phyloP scores from a whole-genome alignment of 2,888 invertebrate genomes.

The Dioctria rufipes region DNA sequence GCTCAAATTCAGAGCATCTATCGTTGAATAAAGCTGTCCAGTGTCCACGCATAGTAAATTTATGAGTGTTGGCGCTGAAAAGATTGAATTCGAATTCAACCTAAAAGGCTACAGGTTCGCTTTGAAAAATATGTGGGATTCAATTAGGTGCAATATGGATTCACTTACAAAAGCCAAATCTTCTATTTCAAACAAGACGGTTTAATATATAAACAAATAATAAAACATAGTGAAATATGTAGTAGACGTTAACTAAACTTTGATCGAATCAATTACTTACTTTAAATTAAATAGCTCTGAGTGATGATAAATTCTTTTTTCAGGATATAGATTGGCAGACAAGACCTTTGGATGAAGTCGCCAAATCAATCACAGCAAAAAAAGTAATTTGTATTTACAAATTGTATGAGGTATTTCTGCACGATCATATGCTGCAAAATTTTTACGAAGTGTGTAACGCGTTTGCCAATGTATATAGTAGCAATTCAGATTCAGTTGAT shows the following conservation, averaged over 20 bases:
- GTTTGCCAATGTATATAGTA: slow-evolving; percentile 61
- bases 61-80: too few relatives aligned
- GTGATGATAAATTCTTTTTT: neutral
- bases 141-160: too few relatives aligned
- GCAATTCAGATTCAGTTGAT: slow-evolving; percentile 61
- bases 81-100: too few relatives aligned
- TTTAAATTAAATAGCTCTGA: neutral
- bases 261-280: neutral
- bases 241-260: neutral
- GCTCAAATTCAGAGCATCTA: too few relatives aligned
- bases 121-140: too few relatives aligned
- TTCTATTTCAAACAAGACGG: too few relatives aligned
- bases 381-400: slow-evolving; percentile 63
- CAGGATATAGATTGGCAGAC: slow-evolving; percentile 53
- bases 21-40: too few relatives aligned
- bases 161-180: too few relatives aligned
- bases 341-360: slow-evolving; percentile 61
- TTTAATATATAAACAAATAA: too few relatives aligned
- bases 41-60: too few relatives aligned
- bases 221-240: too few relatives aligned
- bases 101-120: too few relatives aligned
- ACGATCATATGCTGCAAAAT: slow-evolving; percentile 63
- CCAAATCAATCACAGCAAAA: slow-evolving; percentile 61
- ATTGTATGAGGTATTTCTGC: slow-evolving; percentile 63
- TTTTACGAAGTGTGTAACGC: slow-evolving; percentile 63